These are phyloP conservation scores for Fopius arisanus DNA, from an alignment of 1,140 invertebrate species.

Conservation along the genomic window DNA sequence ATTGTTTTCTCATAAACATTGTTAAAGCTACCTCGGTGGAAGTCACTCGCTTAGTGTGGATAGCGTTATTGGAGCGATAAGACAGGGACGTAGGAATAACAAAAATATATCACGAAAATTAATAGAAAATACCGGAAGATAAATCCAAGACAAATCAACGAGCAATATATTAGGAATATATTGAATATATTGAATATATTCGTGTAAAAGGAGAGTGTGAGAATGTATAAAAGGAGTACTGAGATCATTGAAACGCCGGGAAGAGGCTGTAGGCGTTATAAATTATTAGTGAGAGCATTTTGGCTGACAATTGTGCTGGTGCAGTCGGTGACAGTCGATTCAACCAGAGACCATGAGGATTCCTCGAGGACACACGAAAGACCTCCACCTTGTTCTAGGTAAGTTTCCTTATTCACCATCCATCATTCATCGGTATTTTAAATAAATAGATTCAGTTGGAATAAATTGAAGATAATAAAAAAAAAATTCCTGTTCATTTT, in stretches of 20 bases:
- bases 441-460: too few species aligned
- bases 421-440: too few species aligned
- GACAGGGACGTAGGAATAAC: too few species aligned
- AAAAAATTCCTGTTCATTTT: too few species aligned
- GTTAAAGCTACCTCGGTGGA: background rate
- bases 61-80: too few species aligned
- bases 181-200: too few species aligned
- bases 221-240: background rate
- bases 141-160: too few species aligned
- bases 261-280: background rate
- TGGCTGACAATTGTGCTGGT: constrained; percentile 33
- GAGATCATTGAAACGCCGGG: background rate
- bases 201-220: constrained; percentile 4
- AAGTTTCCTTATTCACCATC: constrained; percentile 44
- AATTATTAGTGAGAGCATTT: background rate
- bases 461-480: too few species aligned
- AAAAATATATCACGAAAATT: too few species aligned
- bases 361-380: background rate
- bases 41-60: too few species aligned
- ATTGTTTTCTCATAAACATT: background rate
- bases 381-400: constrained; percentile 55
- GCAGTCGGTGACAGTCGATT: constrained; percentile 15
- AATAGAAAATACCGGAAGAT: too few species aligned
- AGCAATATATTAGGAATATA: too few species aligned
- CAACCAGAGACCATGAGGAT: background rate